Evolutionary conservation across 2,888 invertebrate species (phyloP).

Genomic region (Steromphala cineraria): DNA sequence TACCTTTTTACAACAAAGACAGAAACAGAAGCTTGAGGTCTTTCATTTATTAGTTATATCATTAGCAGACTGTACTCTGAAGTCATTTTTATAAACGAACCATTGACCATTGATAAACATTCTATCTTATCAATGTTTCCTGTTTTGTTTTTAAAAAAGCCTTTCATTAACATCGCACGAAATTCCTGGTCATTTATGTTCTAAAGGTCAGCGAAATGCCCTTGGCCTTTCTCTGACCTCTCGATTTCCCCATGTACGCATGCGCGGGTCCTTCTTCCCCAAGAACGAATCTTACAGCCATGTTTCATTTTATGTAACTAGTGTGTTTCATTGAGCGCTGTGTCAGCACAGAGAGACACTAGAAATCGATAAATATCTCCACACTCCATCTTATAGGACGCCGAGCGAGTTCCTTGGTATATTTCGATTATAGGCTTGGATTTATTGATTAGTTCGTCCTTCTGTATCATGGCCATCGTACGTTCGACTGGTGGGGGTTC

Average conservation of each 20-base stretch:
- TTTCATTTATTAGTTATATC: no score
- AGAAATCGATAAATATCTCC: neutral
- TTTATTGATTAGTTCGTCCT: neutral
- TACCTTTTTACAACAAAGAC: no score
- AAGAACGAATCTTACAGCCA: conserved; percentile 2
- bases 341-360: neutral
- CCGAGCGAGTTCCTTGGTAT: neutral
- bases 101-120: no score
- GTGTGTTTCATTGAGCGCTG: neutral
- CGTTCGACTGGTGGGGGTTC: neutral
- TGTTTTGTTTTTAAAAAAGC: no score
- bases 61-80: no score
- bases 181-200: neutral
- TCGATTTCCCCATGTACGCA: neutral
- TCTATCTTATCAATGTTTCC: no score
- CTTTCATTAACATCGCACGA: no score
- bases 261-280: neutral
- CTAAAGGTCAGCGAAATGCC: neutral
- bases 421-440: neutral
- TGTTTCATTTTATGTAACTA: neutral
- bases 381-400: neutral
- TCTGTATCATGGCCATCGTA: neutral
- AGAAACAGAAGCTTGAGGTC: no score
- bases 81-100: no score
- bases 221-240: neutral